Conservation (phyloP, 1,140 invertebrate genomes). For the Hylyphantes graminicola region DNA sequence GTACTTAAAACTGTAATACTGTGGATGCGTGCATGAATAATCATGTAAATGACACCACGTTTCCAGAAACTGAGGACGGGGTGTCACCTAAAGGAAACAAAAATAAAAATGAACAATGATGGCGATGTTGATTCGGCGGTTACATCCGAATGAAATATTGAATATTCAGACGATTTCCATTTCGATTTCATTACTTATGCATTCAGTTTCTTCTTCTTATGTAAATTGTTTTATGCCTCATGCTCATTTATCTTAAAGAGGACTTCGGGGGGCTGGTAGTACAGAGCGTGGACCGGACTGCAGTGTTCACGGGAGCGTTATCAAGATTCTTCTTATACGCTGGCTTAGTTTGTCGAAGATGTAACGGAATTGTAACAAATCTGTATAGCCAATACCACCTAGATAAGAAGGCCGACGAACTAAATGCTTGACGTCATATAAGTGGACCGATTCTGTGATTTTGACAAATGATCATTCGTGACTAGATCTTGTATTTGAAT, state of each 20-base stretch:
- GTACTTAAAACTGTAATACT: neutral
- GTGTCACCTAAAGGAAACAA: constrained; percentile 30
- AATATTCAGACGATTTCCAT: constrained; percentile 53
- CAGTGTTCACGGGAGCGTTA: constrained; percentile 35
- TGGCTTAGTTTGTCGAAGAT: neutral
- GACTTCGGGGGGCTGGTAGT: neutral
- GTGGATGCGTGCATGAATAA: constrained; percentile 32
- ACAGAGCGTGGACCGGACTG: constrained; percentile 14
- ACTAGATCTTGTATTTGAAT: too few relatives aligned
- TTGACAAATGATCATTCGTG: too few relatives aligned
- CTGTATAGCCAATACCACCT: too few relatives aligned
- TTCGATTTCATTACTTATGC: constrained; percentile 51
- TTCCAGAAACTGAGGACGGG: neutral
- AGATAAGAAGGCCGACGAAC: too few relatives aligned
- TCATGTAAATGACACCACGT: constrained; percentile 42
- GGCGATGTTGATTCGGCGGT: constrained; percentile 21
- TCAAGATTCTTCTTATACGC: constrained; percentile 16
- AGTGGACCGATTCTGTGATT: too few relatives aligned
- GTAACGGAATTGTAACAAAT: too few relatives aligned
- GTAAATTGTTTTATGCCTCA: constrained; percentile 49
- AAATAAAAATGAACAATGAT: constrained; percentile 28
- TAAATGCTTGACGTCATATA: too few relatives aligned
- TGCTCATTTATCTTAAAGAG: constrained; percentile 38
- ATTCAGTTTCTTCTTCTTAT: constrained; percentile 58
- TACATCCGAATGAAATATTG: constrained; percentile 31